Base-by-base conservation (phyloP, 2,113 vertebrate species). In the Asarcornis scutulata region DNA sequence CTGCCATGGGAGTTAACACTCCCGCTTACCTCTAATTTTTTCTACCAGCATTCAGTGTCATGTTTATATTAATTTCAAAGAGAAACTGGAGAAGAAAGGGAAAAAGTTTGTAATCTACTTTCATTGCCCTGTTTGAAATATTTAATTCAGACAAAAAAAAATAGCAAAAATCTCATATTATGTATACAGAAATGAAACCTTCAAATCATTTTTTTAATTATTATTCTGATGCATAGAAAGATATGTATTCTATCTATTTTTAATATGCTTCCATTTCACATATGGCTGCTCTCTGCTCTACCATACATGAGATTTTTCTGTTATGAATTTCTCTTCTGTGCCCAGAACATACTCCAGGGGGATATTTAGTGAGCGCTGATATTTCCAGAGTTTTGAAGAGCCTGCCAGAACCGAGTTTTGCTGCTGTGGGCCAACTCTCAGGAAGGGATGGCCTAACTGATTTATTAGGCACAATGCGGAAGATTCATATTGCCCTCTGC, bases 271-370 rank as follows among this genome's bases (percentile, higher is more conserved):
- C 50, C 17, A 36, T 85, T 95, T 80, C 58, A 73, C 34, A 62
- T 84, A 76, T 4, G 10, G 27, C 21, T 88, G 50, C 63, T 88
- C n/a, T 93, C 50, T 83, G 8, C 11, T 80, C 7, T 58, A 32
- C n/a, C 9, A 8, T 88, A 88, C 36, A 63, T 31, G 32, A 86
- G 50, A 72, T 56, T 94, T 86, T 92, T 91, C 38, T 84, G 83
- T 0, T 7, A 64, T 63, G 6, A 60, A 6, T 42, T 93, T 62
- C 6, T 31, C 58, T 91, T 83, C 80, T 88, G 32, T 92, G 69
- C 73, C 73, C 48, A 78, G 73, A 94, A 82, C 60, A 46, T 71
- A 92, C 52, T 84, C 68, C 64, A 75, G 60, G 13, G 32, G 53
- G 15, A 89, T 78, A 91, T 92, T 26, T 75, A 64, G 32, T 40